phyloP scores from a whole-genome alignment of 2,888 invertebrate genomes.

The Euzetes globulus region DNA sequence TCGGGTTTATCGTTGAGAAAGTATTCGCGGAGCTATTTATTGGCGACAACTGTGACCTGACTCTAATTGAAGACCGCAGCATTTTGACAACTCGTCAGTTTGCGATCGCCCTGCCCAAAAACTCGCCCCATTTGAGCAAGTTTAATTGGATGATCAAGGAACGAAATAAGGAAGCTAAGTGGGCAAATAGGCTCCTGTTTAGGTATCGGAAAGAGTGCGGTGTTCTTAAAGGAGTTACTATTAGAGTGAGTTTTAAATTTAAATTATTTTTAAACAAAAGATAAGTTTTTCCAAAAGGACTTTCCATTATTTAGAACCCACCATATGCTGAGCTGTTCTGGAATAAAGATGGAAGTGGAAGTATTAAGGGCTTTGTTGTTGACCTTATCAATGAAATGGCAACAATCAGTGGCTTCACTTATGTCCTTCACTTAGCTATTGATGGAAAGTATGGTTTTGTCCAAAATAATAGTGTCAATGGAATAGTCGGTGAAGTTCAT shows the following conservation, averaged over 20 bases:
- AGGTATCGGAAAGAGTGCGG: constrained; percentile 13
- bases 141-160: constrained; percentile 28
- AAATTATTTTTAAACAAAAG: no score
- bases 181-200: background rate
- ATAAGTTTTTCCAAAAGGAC: no score
- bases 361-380: constrained; percentile 24
- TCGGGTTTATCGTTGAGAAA: constrained; percentile 26
- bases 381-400: constrained; percentile 31
- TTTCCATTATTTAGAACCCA: constrained; percentile 29
- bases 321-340: constrained; percentile 18
- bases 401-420: constrained; percentile 7
- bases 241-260: no score
- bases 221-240: no score
- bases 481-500: constrained; percentile 35
- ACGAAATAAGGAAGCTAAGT: constrained; percentile 25
- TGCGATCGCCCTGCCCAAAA: constrained; percentile 32
- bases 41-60: constrained; percentile 29
- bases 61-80: background rate
- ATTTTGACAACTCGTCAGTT: constrained; percentile 22
- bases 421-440: constrained; percentile 18
- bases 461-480: constrained; percentile 21
- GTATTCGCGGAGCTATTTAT: constrained; percentile 22
- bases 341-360: constrained; percentile 25
- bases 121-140: background rate
- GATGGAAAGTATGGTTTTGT: constrained; percentile 30